phyloP scores from a whole-genome alignment of 35 echinoderm and acorn worm genomes.

The Apostichopus japonicus region DNA sequence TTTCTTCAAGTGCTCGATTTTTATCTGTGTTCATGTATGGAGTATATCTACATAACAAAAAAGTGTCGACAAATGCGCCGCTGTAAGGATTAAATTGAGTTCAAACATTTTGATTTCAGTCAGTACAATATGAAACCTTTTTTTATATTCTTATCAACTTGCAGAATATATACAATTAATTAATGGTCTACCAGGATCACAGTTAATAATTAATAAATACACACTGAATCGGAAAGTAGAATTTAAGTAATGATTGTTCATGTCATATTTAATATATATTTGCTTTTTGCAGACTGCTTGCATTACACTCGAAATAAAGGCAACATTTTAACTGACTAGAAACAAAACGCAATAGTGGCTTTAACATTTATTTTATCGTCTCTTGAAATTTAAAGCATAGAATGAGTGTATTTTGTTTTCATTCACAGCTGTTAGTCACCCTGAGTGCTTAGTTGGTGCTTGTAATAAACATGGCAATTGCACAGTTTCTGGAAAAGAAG shows the following conservation, averaged over 20 bases:
- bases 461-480: not conserved
- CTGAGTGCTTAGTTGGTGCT: not conserved
- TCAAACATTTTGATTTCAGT: too few species aligned
- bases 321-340: not conserved
- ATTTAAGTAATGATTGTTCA: not conserved
- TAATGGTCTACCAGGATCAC: too few species aligned
- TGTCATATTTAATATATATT: not conserved
- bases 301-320: not conserved
- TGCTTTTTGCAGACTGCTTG: not conserved
- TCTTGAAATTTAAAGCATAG: not conserved
- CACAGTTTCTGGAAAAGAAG: not conserved
- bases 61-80: too few species aligned
- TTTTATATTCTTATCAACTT: too few species aligned
- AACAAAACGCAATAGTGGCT: not conserved
- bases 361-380: not conserved
- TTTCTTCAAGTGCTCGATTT: too few species aligned
- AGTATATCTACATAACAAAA: too few species aligned
- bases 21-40: too few species aligned
- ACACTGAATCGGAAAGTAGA: not conserved
- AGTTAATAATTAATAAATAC: not conserved
- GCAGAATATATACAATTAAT: too few species aligned
- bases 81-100: too few species aligned
- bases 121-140: too few species aligned
- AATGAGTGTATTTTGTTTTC: not conserved
- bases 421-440: slow-evolving; percentile 7